Conservation (phyloP, 2,888 invertebrate genomes). For the Parnassius orleans region DNA sequence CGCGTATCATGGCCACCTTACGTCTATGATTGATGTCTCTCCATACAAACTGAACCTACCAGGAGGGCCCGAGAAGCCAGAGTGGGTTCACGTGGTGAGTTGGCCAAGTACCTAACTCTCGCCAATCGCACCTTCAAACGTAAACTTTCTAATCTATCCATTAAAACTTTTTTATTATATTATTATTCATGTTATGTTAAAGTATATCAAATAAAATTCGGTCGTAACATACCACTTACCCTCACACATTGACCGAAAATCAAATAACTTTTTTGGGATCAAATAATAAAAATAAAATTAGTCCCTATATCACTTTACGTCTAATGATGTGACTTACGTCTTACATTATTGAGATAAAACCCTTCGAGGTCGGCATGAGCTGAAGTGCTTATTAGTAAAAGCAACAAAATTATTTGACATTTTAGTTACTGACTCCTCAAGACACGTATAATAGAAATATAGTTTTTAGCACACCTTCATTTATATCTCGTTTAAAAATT, state of each 20-base stretch:
- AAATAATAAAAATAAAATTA: conserved; percentile 18
- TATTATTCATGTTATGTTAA: too few relatives aligned
- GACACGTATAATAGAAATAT: too few relatives aligned
- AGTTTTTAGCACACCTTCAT: too few relatives aligned
- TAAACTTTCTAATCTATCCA: not conserved
- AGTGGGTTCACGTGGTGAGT: conserved; percentile 94
- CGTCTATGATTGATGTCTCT: conserved; percentile 97
- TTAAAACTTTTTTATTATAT: too few relatives aligned
- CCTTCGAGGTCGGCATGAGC: conserved; percentile 15
- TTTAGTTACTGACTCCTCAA: too few relatives aligned
- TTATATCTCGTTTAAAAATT: too few relatives aligned
- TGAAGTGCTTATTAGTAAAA: conserved; percentile 14
- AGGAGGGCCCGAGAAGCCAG: conserved; percentile 89
- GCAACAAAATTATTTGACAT: not conserved
- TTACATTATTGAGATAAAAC: conserved; percentile 22
- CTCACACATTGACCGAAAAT: conserved; percentile 10
- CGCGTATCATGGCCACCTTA: conserved; percentile 99
- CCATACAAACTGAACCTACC: conserved; percentile 98
- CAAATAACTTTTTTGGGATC: conserved; percentile 14
- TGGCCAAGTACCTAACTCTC: conserved; percentile 43
- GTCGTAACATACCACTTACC: conserved; percentile 4
- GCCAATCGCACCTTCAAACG: conserved; percentile 18
- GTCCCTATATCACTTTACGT: conserved; percentile 21
- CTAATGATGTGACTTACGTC: conserved; percentile 20
- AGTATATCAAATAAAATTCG: conserved; percentile 16